Evolutionary conservation across 2,113 vertebrate species (phyloP).

Genomic region (Sisor rabdophorus): DNA sequence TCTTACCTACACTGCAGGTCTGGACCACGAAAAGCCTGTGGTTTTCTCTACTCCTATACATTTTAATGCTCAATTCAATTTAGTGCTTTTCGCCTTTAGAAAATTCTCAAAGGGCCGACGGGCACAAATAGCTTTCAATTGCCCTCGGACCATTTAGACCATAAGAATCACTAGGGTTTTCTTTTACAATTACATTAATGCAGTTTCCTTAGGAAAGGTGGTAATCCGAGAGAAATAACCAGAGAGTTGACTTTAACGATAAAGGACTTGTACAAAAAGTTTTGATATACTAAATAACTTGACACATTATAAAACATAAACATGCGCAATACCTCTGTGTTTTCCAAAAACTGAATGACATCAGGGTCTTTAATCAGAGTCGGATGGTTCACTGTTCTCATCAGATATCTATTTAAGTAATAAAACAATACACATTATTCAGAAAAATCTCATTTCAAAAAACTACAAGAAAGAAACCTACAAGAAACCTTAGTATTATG

Average conservation of each 20-base stretch:
- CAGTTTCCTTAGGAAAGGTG: constrained; percentile 28
- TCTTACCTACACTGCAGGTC: constrained; percentile 38
- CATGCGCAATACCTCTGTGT: constrained; percentile 78
- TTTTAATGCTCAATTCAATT: constrained; percentile 84
- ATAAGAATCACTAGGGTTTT: constrained; percentile 64
- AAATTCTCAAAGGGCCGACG: constrained; percentile 72
- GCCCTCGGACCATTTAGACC: constrained; percentile 57
- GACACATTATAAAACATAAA: not conserved
- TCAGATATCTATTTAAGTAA: constrained; percentile 80
- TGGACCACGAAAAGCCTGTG: constrained; percentile 58
- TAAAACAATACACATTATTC: constrained; percentile 20
- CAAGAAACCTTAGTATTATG: not conserved
- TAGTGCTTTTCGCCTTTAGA: constrained; percentile 72
- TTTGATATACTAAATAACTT: not conserved
- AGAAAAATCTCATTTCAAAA: not conserved
- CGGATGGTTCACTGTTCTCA: constrained; percentile 92
- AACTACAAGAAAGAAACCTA: constrained; percentile 6
- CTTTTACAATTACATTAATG: constrained; percentile 76
- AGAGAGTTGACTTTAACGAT: constrained; percentile 8
- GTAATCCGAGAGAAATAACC: constrained; percentile 24
- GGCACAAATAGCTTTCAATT: constrained; percentile 85
- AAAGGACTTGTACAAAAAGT: not conserved
- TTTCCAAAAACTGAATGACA: constrained; percentile 93
- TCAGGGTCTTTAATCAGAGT: constrained; percentile 92
- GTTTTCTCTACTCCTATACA: constrained; percentile 73